Evolutionary conservation across 2,888 invertebrate species (phyloP), one percentile per base, ranked within the genome.

Genomic region (Mesochorus sp.): DNA sequence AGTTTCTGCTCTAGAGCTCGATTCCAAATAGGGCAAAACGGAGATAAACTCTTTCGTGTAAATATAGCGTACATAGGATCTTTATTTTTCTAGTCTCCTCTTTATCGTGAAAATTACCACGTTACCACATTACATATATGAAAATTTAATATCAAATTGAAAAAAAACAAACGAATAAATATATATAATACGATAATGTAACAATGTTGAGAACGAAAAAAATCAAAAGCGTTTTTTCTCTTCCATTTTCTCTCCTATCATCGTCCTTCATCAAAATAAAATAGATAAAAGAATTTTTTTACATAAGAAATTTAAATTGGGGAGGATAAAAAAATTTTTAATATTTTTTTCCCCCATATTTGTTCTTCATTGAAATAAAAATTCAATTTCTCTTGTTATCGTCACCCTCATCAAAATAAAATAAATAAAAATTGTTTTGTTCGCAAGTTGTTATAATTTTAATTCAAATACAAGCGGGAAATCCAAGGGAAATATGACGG

Each of bases 11-110:
- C 28, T 31, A 31, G n/a, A 53, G 26, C 3, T 14, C 44, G 51
- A 70, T 37, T 49, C 51, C n/a, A 28, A n/a, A 21, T 19, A 28
- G 14, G 17, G 12, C 17, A 37, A 55, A 14, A 51, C 47, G 42
- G 37, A 37, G 14, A 17, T 17, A 68, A 28, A 34, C 70, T 71
- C 42, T 61, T 68, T 62, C 57, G 62, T 78, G 74, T 74, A 78
- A 64, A 74, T 74, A 78, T 74, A 74, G 57, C 55, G 57, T 51
- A 55, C 34, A 70, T 74, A 78, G 78, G 51, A 70, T 78, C 68
- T 78, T 74, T 78, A 78, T 78, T 78, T 78, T 78, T 78, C 78
- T 78, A 78, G 78, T 74, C 78, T 73, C 47, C 72, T 77, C 37
- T 31, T 78, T 70, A 74, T 68, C 68, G 68, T 78, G 78, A 78